Evolutionary conservation across 23 tunicate species (phyloP).

Genomic region (Styela clava): DNA sequence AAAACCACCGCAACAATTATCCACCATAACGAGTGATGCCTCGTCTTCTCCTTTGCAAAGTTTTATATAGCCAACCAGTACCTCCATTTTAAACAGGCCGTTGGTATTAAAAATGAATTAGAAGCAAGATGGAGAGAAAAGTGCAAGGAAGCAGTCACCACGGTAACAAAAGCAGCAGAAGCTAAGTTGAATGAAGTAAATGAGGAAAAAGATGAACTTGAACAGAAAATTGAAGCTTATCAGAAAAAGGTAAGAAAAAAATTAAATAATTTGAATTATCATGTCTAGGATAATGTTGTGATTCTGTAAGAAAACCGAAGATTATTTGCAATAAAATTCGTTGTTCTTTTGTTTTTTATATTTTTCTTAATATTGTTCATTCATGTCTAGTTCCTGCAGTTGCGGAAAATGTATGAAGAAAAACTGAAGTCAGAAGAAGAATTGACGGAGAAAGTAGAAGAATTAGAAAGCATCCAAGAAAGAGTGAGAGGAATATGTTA

Average conservation of each 20-base stretch:
- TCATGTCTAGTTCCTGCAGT: conserved; percentile 47
- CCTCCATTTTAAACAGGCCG: too few relatives aligned
- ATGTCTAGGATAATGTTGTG: neutral
- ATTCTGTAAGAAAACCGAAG: neutral
- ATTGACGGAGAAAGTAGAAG: conserved; percentile 28
- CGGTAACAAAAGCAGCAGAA: conserved; percentile 27
- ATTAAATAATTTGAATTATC: neutral
- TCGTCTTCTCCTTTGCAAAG: too few relatives aligned
- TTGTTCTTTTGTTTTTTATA: too few relatives aligned
- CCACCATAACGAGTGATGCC: too few relatives aligned
- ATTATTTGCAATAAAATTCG: too few relatives aligned
- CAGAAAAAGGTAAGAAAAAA: conserved; percentile 29
- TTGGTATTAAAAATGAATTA: neutral
- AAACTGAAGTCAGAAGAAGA: conserved; percentile 30
- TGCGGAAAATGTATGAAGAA: conserved; percentile 44
- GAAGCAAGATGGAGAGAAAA: conserved; percentile 21
- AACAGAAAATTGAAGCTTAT: conserved; percentile 7
- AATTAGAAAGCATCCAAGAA: conserved; percentile 30
- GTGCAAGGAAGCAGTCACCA: conserved; percentile 17
- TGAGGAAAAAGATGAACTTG: neutral
- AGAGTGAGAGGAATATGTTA: conserved; percentile 23
- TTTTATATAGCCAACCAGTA: too few relatives aligned
- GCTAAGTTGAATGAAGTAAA: conserved; percentile 16
- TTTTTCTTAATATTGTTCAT: too few relatives aligned
- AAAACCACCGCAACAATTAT: too few relatives aligned